These are phyloP conservation scores for Coryphaenoides rupestris DNA, from an alignment of 2,113 vertebrate species.

Conservation along the genomic window DNA sequence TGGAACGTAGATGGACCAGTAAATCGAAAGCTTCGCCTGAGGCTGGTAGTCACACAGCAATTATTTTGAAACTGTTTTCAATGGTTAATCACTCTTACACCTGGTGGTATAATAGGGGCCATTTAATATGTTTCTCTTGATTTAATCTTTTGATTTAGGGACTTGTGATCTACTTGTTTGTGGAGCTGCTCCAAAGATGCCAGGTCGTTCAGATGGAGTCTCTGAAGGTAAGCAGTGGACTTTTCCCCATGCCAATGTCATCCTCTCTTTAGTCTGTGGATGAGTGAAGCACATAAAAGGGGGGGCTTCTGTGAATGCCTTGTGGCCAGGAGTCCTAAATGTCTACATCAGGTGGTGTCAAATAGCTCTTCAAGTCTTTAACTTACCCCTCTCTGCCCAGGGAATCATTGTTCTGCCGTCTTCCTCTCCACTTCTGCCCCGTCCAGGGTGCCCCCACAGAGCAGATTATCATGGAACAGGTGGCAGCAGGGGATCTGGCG, in stretches of 20 bases:
- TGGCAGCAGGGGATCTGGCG: slow-evolving; percentile 25
- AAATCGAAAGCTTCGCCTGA: no score
- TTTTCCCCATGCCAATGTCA: neutral
- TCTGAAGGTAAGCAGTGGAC: slow-evolving; percentile 50
- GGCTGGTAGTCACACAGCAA: no score
- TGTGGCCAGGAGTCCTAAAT: no score
- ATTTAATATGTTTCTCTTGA: neutral
- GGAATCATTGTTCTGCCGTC: neutral
- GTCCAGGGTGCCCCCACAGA: slow-evolving; percentile 30
- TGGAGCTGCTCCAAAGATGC: slow-evolving; percentile 72
- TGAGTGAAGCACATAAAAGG: no score
- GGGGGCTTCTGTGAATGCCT: no score
- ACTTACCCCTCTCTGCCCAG: no score
- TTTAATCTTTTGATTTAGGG: slow-evolving; percentile 41
- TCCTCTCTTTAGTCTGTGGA: neutral
- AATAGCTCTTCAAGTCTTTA: no score
- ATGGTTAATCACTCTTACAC: no score
- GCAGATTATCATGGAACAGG: slow-evolving; percentile 47
- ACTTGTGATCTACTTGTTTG: slow-evolving; percentile 72
- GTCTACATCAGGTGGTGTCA: no score
- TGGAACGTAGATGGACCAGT: no score
- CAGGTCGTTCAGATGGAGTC: slow-evolving; percentile 62
- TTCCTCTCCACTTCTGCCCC: neutral
- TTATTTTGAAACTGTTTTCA: no score
- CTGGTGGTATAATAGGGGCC: no score